Conservation (phyloP, 2,113 vertebrate species). For the Chaenocephalus aceratus region DNA sequence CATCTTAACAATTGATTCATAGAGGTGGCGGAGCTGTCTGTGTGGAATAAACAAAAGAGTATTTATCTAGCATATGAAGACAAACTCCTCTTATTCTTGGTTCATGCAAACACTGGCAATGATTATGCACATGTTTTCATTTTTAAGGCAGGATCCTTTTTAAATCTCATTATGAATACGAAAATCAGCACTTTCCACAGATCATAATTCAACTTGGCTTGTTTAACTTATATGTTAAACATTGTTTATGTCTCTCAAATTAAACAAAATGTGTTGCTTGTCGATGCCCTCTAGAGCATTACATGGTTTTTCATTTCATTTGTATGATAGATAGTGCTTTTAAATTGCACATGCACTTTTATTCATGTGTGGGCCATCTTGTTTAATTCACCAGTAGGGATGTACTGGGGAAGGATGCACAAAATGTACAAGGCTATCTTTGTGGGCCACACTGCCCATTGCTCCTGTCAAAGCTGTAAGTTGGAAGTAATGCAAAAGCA, state of each 20-base stretch:
- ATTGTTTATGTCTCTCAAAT: neutral
- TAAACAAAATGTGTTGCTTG: neutral
- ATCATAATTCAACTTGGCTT: neutral
- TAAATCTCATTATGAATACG: neutral
- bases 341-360: neutral
- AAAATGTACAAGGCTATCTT: conserved; percentile 15
- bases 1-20: conserved; percentile 50
- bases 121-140: neutral
- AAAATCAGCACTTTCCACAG: neutral
- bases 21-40: conserved; percentile 10
- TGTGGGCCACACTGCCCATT: conserved; percentile 6
- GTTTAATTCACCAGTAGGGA: neutral
- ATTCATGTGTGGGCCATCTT: neutral
- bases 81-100: neutral
- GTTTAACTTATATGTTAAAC: neutral
- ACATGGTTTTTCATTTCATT: neutral
- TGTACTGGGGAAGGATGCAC: neutral
- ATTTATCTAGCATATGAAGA: neutral
- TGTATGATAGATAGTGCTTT: too few species aligned
- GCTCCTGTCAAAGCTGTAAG: neutral
- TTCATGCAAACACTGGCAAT: neutral
- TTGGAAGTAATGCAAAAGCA: conserved; percentile 45
- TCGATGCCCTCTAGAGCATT: neutral
- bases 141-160: conserved; percentile 3
- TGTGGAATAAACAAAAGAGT: conserved; percentile 7